Evolutionary conservation across 2,797 vertebrate species (phyloP).

Genomic region (Trichosurus vulpecula): DNA sequence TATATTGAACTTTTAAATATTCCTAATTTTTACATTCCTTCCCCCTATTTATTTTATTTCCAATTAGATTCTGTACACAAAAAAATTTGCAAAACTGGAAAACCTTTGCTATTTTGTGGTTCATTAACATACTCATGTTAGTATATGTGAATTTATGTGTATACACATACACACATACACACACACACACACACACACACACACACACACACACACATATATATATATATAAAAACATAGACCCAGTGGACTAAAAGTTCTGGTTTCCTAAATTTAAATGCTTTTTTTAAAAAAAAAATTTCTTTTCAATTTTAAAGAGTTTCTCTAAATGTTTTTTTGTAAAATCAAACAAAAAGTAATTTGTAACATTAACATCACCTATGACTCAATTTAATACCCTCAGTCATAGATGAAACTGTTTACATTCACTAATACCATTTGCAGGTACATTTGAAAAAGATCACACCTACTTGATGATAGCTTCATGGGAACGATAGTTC

Average conservation of each 20-base stretch:
- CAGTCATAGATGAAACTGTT: not conserved
- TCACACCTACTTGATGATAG: slow-evolving; percentile 99
- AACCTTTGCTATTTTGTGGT: not conserved
- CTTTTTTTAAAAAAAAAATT: slow-evolving; percentile 33
- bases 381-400: not conserved
- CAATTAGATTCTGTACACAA: slow-evolving; percentile 20
- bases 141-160: slow-evolving; percentile 22
- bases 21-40: not conserved
- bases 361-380: not conserved
- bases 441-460: slow-evolving; percentile 79
- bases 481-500: slow-evolving; percentile 99
- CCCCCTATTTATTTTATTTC: not conserved
- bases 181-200: too few species aligned
- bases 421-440: slow-evolving; percentile 28
- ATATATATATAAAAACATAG: not conserved
- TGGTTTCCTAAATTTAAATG: slow-evolving; percentile 17
- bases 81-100: slow-evolving; percentile 3
- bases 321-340: too few species aligned
- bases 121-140: slow-evolving; percentile 6
- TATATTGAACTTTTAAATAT: slow-evolving; percentile 9
- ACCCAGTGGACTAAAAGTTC: not conserved
- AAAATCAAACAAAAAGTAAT: slow-evolving; percentile 30
- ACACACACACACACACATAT: too few species aligned
- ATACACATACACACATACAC: slow-evolving; percentile 11
- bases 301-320: slow-evolving; percentile 37